These are phyloP conservation scores for Megalops atlanticus DNA, from an alignment of 2,113 vertebrate species.

Conservation along the genomic window DNA sequence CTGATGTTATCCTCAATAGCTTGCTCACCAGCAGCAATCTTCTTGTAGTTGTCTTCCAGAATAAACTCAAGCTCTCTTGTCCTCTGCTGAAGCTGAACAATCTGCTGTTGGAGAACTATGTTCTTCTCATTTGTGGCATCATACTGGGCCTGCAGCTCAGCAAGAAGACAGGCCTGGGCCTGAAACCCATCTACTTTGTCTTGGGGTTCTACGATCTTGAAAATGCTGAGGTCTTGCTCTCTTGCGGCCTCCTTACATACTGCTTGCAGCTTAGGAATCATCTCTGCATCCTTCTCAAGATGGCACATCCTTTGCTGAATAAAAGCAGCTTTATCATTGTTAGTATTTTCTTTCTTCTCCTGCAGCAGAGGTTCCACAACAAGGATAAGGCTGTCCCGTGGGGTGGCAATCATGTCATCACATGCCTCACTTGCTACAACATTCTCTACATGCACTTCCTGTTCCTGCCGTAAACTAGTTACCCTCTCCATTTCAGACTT, in stretches of 20 bases:
- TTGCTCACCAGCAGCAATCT: slow-evolving; percentile 49
- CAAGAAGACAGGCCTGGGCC: slow-evolving; percentile 35
- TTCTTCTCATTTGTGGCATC: slow-evolving; percentile 64
- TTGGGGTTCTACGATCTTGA: slow-evolving; percentile 45
- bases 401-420: background rate
- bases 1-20: slow-evolving; percentile 61
- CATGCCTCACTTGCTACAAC: background rate
- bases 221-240: slow-evolving; percentile 51
- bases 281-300: background rate
- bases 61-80: slow-evolving; percentile 59
- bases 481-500: background rate
- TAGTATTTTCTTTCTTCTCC: slow-evolving; percentile 2
- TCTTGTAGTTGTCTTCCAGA: slow-evolving; percentile 46
- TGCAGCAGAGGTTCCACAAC: background rate
- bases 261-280: background rate
- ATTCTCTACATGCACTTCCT: background rate
- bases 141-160: slow-evolving; percentile 61
- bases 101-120: slow-evolving; percentile 59
- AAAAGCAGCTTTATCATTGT: slow-evolving; percentile 24
- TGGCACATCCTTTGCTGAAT: background rate
- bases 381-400: background rate
- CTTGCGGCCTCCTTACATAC: slow-evolving; percentile 39
- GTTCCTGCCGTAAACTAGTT: background rate
- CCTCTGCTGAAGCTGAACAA: slow-evolving; percentile 68
- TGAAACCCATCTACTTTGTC: slow-evolving; percentile 54